Base-by-base conservation (phyloP, 2,888 invertebrate genomes). In the Sesamia inferens region DNA sequence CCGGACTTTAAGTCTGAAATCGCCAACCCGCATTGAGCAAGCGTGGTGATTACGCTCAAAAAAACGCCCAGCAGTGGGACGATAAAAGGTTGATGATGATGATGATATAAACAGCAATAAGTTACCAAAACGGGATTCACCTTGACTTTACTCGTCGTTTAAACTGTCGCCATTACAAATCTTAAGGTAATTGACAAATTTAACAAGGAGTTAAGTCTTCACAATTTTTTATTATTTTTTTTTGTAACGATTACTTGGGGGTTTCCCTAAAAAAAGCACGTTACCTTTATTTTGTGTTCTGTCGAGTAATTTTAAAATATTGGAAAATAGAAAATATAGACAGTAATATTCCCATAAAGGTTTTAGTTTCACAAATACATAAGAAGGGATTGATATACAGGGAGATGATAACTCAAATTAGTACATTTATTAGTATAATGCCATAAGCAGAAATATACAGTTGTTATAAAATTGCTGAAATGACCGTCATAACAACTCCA, bases 171-270 rank as follows among this genome's bases (percentile, higher is more conserved):
- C 48, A 65, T 55, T 67, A 66, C 14, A 73, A 83, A 76, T 74
- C 61, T 77, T 51, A 39, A 31, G 51, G 61, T 77, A 83, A 83
- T 76, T 80, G 77, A 71, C 72, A 71, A 72, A 72, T 73, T 76
- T 75, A 58, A 66, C 58, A 58, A 62, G 39, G 70, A 57, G 54
- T 77, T 79, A 76, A 61, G 66, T 58, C 69, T n/a, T n/a, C n/a
- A n/a, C n/a, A n/a, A n/a, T n/a, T n/a, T n/a, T n/a, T n/a, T n/a
- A n/a, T n/a, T n/a, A n/a, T n/a, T 71, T 55, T 51, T 61, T 61
- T 51, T 13, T 44, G 24, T 59, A 13, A 47, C 5, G 47, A 42
- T 61, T 62, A 69, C 24, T 19, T 22, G 7, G 48, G 42, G 22
- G 8, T 10, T 44, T 57, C 78, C 24, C 2, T 51, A 39, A 47